A percentile compares a stretch with the other conserved stretches of the same genome.
Conservation (phyloP, 2,888 invertebrate genomes). For the Hymenopus coronatus region DNA sequence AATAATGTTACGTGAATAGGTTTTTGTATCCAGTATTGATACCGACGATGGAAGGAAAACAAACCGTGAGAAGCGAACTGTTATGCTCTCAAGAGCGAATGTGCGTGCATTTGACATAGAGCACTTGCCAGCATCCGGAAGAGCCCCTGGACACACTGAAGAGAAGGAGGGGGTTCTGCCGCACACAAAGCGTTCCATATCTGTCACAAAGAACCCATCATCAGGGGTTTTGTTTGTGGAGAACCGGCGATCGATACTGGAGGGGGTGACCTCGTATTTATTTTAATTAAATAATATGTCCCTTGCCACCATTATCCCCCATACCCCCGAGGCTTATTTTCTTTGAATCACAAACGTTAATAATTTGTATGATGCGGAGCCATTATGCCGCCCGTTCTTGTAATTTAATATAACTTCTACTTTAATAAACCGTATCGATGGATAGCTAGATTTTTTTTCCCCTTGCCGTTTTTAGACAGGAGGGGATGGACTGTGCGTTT, state of each 20-base stretch:
- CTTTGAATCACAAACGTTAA: constrained; percentile 2
- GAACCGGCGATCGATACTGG: neutral
- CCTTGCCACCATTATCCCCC: neutral
- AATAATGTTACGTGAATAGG: too few species aligned
- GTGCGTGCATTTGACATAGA: constrained; percentile 17
- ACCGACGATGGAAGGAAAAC: neutral
- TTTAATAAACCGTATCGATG: neutral
- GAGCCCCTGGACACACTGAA: neutral
- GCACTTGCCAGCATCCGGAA: neutral
- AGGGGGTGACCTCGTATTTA: neutral
- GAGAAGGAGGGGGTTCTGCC: neutral
- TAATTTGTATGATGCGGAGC: neutral
- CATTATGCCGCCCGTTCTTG: neutral
- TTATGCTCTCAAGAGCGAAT: neutral
- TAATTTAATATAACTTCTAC: constrained; percentile 7
- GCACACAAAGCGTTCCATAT: constrained; percentile 11
- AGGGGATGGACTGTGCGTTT: neutral
- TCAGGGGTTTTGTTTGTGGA: constrained; percentile 5
- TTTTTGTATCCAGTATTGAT: too few species aligned
- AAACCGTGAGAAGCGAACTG: neutral
- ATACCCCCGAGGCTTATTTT: constrained; percentile 6
- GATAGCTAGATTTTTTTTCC: neutral
- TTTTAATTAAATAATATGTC: constrained; percentile 21
- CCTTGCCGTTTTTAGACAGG: neutral
- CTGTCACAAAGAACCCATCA: constrained; percentile 18